These are phyloP conservation scores for Galago senegalensis DNA, from an alignment of 2,797 vertebrate species.

Conservation along the genomic window DNA sequence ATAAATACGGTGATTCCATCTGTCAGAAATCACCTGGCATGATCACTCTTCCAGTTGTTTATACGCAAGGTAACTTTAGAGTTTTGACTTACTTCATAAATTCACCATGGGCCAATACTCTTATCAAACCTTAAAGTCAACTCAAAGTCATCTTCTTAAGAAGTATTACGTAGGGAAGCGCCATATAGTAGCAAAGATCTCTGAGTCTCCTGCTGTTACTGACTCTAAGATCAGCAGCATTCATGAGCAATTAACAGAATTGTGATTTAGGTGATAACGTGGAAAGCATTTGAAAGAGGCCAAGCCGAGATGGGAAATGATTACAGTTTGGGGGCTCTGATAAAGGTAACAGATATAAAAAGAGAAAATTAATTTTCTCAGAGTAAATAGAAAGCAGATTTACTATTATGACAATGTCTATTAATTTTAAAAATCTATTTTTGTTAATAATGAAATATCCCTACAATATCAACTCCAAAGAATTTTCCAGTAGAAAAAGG, in stretches of 20 bases:
- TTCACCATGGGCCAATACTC: slow-evolving; percentile 56
- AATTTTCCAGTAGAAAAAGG: slow-evolving; percentile 1
- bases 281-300: not conserved
- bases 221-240: not conserved
- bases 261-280: not conserved
- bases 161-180: not conserved
- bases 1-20: slow-evolving; percentile 72
- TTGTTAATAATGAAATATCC: slow-evolving; percentile 7
- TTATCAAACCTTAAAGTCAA: slow-evolving; percentile 32
- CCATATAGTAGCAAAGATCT: not conserved
- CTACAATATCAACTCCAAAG: slow-evolving; percentile 40
- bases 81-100: slow-evolving; percentile 64
- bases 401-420: not conserved
- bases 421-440: slow-evolving; percentile 8
- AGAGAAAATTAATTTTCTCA: not conserved
- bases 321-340: not conserved
- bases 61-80: slow-evolving; percentile 42
- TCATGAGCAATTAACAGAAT: not conserved
- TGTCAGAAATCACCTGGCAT: slow-evolving; percentile 49
- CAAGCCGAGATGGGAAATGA: not conserved
- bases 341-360: slow-evolving; percentile 36
- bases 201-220: not conserved
- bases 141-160: slow-evolving; percentile 35
- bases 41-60: slow-evolving; percentile 47
- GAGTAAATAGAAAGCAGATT: slow-evolving; percentile 21